Percentiles rank a stretch among this genome's conserved stretches.
Evolutionary conservation across 2,888 invertebrate genomes (phyloP).

Genomic region (Keiferia lycopersicella): DNA sequence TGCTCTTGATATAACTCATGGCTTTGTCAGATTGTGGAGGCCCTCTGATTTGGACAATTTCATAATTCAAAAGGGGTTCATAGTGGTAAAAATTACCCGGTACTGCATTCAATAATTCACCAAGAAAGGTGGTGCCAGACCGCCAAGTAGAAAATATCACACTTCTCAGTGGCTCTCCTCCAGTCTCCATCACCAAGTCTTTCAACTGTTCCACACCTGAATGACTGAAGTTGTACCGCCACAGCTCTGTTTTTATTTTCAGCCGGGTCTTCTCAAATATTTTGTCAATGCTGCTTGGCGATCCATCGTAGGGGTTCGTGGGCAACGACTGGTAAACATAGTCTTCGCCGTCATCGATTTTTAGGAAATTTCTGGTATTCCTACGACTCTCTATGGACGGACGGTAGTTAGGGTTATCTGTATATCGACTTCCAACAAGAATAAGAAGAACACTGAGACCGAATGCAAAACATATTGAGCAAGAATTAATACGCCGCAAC

Average conservation of each 20-base stretch:
- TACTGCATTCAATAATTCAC: conserved; percentile 90
- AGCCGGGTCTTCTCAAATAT: conserved; percentile 63
- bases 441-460: conserved; percentile 77
- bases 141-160: conserved; percentile 94
- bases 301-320: conserved; percentile 65
- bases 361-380: conserved; percentile 78
- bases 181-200: conserved; percentile 85
- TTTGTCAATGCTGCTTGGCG: conserved; percentile 62
- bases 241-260: conserved; percentile 66
- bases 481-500: conserved; percentile 77
- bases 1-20: conserved; percentile 84
- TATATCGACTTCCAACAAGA: conserved; percentile 79
- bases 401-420: conserved; percentile 77
- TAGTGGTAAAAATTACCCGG: conserved; percentile 95
- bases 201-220: conserved; percentile 79
- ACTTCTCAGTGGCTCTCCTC: conserved; percentile 87
- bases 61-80: conserved; percentile 92
- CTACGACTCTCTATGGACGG: conserved; percentile 69
- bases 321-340: conserved; percentile 54
- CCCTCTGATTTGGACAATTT: conserved; percentile 90
- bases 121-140: conserved; percentile 94
- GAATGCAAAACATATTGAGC: conserved; percentile 77
- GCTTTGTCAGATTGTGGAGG: conserved; percentile 86
- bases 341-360: conserved; percentile 80
- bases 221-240: conserved; percentile 61